Evolutionary conservation across 2,888 invertebrate species (phyloP).

Genomic region (Lamproptera curius): DNA sequence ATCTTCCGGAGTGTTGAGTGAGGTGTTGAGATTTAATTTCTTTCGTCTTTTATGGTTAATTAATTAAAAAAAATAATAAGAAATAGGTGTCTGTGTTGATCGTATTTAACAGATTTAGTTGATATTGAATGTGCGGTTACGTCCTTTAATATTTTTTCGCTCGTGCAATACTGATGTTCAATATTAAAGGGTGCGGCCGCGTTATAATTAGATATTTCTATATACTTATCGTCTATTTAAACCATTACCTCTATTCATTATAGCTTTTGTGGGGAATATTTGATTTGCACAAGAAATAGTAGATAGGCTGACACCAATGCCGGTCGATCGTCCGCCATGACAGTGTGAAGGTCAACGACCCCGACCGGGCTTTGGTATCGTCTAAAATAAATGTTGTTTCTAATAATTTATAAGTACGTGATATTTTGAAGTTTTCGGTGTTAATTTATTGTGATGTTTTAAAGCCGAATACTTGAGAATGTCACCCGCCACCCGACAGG

Average conservation of each 20-base stretch:
- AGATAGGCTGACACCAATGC: constrained; percentile 55
- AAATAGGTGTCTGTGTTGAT: constrained; percentile 73
- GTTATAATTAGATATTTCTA: constrained; percentile 71
- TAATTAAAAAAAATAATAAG: constrained; percentile 51
- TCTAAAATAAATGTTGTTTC: constrained; percentile 73
- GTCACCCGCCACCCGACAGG: constrained; percentile 50
- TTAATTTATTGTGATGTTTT: too few relatives aligned
- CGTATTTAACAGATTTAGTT: constrained; percentile 72
- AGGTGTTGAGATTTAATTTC: constrained; percentile 63
- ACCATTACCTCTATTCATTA: constrained; percentile 69
- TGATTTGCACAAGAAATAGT: constrained; percentile 74
- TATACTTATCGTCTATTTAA: constrained; percentile 75
- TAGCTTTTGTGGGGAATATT: constrained; percentile 72
- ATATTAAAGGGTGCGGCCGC: constrained; percentile 17
- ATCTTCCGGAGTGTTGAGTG: constrained; percentile 70
- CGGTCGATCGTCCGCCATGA: constrained; percentile 28
- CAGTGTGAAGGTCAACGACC: neutral
- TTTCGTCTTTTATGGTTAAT: constrained; percentile 72
- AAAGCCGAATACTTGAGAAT: constrained; percentile 47
- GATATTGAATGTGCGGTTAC: constrained; percentile 48
- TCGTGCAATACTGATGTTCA: too few relatives aligned
- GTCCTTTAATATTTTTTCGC: too few relatives aligned
- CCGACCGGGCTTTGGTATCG: constrained; percentile 45
- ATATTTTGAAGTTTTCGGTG: constrained; percentile 45
- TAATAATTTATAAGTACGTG: constrained; percentile 63